A percentile compares a stretch with the other conserved stretches of the same genome.
These are phyloP conservation scores for Brachionus sp. DNA, from an alignment of 1,140 invertebrate genomes.

Conservation along the genomic window DNA sequence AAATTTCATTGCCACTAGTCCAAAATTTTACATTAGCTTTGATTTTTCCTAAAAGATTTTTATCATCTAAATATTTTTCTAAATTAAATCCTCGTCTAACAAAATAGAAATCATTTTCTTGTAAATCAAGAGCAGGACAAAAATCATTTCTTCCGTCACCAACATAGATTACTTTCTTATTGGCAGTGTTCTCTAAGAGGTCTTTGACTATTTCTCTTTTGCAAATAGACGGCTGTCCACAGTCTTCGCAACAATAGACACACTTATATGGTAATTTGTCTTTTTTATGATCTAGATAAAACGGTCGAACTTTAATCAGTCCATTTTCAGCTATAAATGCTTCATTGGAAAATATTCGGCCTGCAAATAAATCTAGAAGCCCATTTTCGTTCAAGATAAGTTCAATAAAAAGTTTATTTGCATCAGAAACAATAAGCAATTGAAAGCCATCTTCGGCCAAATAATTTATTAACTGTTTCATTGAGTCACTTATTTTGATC, in stretches of 20 bases:
- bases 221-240: slow-evolving; percentile 13
- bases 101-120: slow-evolving; percentile 16
- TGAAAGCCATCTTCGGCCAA: slow-evolving; percentile 59
- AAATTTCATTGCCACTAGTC: slow-evolving; percentile 15
- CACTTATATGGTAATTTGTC: slow-evolving; percentile 22
- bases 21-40: slow-evolving; percentile 25
- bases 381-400: slow-evolving; percentile 65
- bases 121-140: slow-evolving; percentile 62
- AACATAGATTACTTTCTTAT: slow-evolving; percentile 65
- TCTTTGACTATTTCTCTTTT: slow-evolving; percentile 55
- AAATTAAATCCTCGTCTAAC: slow-evolving; percentile 11
- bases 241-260: slow-evolving; percentile 8
- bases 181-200: slow-evolving; percentile 53
- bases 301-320: slow-evolving; percentile 61
- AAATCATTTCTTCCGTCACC: slow-evolving; percentile 77
- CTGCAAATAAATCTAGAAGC: slow-evolving; percentile 61
- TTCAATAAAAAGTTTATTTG: slow-evolving; percentile 72
- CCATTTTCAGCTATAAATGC: slow-evolving; percentile 66
- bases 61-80: neutral
- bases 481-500: slow-evolving; percentile 49
- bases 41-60: neutral
- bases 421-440: slow-evolving; percentile 75
- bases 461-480: slow-evolving; percentile 65
- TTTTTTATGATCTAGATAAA: slow-evolving; percentile 8
- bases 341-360: slow-evolving; percentile 71